Percentiles rank a stretch among this genome's conserved stretches.
Conservation (phyloP, 2,113 vertebrate genomes). For the Neomonachus schauinslandi region DNA sequence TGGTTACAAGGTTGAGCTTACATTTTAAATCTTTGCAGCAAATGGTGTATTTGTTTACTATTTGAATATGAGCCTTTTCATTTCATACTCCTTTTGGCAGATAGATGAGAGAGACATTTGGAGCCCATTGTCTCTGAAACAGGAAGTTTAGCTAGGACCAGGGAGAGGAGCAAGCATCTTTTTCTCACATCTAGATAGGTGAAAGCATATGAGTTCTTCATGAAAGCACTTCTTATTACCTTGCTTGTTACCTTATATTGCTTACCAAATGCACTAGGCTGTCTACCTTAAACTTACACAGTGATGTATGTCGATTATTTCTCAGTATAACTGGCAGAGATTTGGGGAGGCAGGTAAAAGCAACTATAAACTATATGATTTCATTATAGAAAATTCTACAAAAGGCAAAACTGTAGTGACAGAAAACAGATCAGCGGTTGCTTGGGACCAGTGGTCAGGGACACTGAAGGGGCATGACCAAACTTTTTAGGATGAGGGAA, state of each 20-base stretch:
- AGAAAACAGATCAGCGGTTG: background rate
- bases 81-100: slow-evolving; percentile 32
- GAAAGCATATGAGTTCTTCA: background rate
- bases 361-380: background rate
- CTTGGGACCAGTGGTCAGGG: background rate
- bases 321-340: background rate
- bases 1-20: background rate
- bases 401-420: background rate
- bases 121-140: background rate
- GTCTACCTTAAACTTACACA: background rate
- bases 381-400: background rate
- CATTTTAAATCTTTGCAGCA: slow-evolving; percentile 9
- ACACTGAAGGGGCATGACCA: background rate
- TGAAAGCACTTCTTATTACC: background rate
- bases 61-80: slow-evolving; percentile 35
- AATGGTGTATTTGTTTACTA: slow-evolving; percentile 17
- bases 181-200: background rate
- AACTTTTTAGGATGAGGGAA: background rate
- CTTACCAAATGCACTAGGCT: background rate
- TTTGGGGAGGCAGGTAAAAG: background rate
- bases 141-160: background rate
- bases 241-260: background rate
- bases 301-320: background rate
- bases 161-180: background rate
- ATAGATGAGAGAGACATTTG: slow-evolving; percentile 30